These are phyloP conservation scores for Micoletzkya japonica DNA, from an alignment of 2,888 invertebrate genomes.

Conservation along the genomic window DNA sequence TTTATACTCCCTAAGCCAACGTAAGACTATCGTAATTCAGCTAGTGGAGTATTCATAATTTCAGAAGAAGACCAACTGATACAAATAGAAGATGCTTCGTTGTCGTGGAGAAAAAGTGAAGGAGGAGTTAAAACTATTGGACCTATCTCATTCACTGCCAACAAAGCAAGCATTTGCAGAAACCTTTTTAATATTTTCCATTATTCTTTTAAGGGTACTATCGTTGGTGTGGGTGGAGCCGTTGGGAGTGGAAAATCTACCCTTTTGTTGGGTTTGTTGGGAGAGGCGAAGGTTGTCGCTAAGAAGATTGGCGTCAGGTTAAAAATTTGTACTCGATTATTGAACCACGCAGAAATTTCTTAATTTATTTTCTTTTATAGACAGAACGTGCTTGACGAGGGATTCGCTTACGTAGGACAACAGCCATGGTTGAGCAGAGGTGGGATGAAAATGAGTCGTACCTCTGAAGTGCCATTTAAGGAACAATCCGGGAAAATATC, in stretches of 20 bases:
- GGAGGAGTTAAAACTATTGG: constrained; percentile 1
- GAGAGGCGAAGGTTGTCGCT: constrained; percentile 31
- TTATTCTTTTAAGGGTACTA: constrained; percentile 45
- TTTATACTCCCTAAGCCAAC: constrained; percentile 69
- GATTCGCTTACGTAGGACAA: constrained; percentile 84
- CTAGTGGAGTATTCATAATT: too few species aligned
- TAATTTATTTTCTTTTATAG: neutral
- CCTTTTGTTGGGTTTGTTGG: constrained; percentile 71
- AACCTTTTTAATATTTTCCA: neutral
- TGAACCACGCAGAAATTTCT: neutral
- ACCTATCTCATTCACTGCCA: constrained; percentile 28
- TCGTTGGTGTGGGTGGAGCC: constrained; percentile 81
- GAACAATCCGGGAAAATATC: constrained; percentile 81
- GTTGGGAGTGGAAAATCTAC: constrained; percentile 91
- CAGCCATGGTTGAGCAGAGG: constrained; percentile 87
- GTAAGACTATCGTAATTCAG: constrained; percentile 27
- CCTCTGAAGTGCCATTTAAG: constrained; percentile 4
- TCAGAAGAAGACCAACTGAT: constrained; percentile 30
- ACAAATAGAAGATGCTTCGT: constrained; percentile 29
- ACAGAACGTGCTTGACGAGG: constrained; percentile 33
- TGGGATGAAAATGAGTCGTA: neutral
- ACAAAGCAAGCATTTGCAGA: constrained; percentile 27
- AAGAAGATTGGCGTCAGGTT: constrained; percentile 72
- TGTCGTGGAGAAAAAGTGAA: constrained; percentile 32
- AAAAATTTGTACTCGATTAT: neutral